These are phyloP conservation scores for Nymphalis io DNA, from an alignment of 1,140 invertebrate genomes.

Conservation along the genomic window DNA sequence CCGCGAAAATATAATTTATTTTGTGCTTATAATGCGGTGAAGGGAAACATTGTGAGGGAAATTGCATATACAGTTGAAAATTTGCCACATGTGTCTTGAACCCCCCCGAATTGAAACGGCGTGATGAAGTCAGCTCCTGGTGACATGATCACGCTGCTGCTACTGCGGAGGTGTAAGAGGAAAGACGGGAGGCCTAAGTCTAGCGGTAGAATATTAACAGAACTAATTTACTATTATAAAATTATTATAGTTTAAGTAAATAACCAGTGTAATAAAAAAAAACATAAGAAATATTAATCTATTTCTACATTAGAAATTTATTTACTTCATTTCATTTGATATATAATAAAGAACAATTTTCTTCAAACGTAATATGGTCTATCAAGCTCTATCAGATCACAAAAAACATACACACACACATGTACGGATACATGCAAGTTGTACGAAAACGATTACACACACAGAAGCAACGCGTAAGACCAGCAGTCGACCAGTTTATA, in stretches of 20 bases:
- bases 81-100: too few species aligned
- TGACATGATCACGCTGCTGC: too few species aligned
- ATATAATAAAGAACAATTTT: constrained; percentile 11
- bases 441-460: constrained; percentile 45
- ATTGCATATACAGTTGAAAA: too few species aligned
- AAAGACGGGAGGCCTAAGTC: too few species aligned
- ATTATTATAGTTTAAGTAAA: background rate
- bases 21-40: too few species aligned
- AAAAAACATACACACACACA: constrained; percentile 27
- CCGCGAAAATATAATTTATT: too few species aligned
- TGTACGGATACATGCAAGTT: constrained; percentile 14
- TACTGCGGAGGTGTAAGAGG: too few species aligned
- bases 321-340: constrained; percentile 1
- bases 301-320: constrained; percentile 1
- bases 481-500: constrained; percentile 73
- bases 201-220: too few species aligned
- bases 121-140: too few species aligned
- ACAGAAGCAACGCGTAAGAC: constrained; percentile 67
- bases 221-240: too few species aligned
- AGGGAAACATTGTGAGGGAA: too few species aligned
- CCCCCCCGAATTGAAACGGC: too few species aligned
- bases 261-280: background rate
- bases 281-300: background rate
- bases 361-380: constrained; percentile 8
- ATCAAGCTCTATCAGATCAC: constrained; percentile 12